Evolutionary conservation across 2,113 vertebrate genomes (phyloP).

Genomic region (Indri indri): DNA sequence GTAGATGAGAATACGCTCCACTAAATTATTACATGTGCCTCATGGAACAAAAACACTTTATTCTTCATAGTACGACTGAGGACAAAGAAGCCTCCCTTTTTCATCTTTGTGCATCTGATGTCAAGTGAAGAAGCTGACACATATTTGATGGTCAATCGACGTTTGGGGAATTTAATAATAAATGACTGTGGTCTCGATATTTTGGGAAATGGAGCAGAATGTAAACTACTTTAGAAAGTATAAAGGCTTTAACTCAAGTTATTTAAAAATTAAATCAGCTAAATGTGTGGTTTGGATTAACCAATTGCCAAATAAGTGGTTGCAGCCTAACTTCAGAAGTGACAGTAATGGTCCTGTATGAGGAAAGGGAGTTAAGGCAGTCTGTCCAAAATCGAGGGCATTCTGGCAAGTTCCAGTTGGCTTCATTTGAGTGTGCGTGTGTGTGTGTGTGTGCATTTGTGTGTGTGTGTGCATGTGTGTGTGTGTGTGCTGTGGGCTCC

Average conservation of each 20-base stretch:
- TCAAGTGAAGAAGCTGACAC: slow-evolving; percentile 9
- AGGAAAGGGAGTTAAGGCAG: neutral
- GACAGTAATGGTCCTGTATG: no score
- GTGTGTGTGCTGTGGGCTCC: neutral
- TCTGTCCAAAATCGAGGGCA: neutral
- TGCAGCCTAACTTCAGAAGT: neutral
- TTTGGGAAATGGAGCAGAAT: slow-evolving; percentile 61
- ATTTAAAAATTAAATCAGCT: slow-evolving; percentile 60
- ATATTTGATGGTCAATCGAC: slow-evolving; percentile 35
- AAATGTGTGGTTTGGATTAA: neutral
- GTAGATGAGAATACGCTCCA: neutral
- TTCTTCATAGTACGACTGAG: neutral
- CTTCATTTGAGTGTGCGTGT: neutral
- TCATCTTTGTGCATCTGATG: neutral
- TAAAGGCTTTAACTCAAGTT: slow-evolving; percentile 38
- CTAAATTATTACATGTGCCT: neutral
- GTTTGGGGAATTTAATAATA: slow-evolving; percentile 54
- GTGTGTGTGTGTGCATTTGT: no score
- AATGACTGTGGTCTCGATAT: slow-evolving; percentile 44
- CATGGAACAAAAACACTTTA: neutral
- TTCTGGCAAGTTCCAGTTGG: neutral
- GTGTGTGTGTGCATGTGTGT: no score
- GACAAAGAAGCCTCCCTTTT: slow-evolving; percentile 5
- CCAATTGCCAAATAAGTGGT: neutral
- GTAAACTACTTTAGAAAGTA: slow-evolving; percentile 5